Evolutionary conservation across 1,140 invertebrate species (phyloP), one percentile per base, ranked within the genome.

Genomic region (Acromyrmex heyeri): DNA sequence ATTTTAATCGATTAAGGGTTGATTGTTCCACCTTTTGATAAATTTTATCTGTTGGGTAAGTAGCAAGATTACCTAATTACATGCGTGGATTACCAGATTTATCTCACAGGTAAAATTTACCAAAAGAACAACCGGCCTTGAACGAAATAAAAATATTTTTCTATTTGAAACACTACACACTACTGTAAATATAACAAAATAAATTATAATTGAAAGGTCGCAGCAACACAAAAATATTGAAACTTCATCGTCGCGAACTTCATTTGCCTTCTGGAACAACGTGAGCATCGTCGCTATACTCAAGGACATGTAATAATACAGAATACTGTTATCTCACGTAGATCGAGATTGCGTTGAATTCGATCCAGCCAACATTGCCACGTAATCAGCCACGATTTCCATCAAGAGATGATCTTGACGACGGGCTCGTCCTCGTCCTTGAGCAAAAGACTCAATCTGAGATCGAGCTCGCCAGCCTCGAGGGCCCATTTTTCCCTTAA

Each of bases 401-500:
- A 95, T 95, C 94, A 95, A 76, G 94, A 95, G 88, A 95, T 94
- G 34, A 95, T 95, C 75, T 95, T 95, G 16, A 95, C 93, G 77
- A 91, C 92, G 69, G 94, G 91, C 90, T 95, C 93, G 67, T 83
- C 76, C 88, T 95, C 95, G 77, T 95, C 93, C 65, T 95, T 95
- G 70, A 95, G 92, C 85, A 95, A 86, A 78, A 95, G 91, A 67
- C 94, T 95, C 73, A 95, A 85, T 73, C 94, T 90, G 79, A 95
- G 93, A 86, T 95, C 94, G 85, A 95, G 95, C 87, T 95, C 95
- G 55, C 94, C 94, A 53, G 95, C 94, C 87, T 95, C 94, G 69
- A 95, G 93, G 86, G 95, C 94, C 95, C 95, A 95, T 89, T 95
- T 95, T 95, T 95, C 95, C 92, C 93, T 93, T 85, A 95, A 91